A percentile compares a stretch with the other conserved stretches of the same genome.
Evolutionary conservation across 2,888 invertebrate genomes (phyloP).

Genomic region (Melieria crassipennis): DNA sequence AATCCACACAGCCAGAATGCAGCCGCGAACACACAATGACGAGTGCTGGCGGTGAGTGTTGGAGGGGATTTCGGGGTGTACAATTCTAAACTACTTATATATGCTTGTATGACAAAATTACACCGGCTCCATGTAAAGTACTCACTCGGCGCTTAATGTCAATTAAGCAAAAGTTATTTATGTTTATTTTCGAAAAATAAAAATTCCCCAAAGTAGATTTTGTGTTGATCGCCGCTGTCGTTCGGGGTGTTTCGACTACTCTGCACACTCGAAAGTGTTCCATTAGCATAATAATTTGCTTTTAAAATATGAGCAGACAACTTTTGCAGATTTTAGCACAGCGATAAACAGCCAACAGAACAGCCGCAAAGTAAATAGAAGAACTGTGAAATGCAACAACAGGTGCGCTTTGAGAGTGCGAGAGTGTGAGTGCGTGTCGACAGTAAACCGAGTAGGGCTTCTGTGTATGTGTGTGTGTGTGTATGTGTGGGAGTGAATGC

Average conservation of each 20-base stretch:
- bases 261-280: constrained; percentile 15
- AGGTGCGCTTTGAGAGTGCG: constrained; percentile 21
- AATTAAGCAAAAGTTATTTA: too few species aligned
- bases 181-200: too few species aligned
- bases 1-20: constrained; percentile 7
- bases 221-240: too few species aligned
- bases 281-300: constrained; percentile 33
- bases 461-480: not conserved
- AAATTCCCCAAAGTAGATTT: too few species aligned
- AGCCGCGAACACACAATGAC: not conserved
- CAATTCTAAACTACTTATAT: too few species aligned
- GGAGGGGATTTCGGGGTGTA: constrained; percentile 7
- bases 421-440: not conserved
- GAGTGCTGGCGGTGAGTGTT: not conserved
- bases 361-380: not conserved
- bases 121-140: not conserved
- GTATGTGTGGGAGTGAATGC: constrained; percentile 18
- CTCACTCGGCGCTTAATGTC: too few species aligned
- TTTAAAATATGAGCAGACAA: constrained; percentile 7
- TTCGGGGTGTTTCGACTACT: not conserved
- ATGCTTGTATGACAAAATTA: not conserved
- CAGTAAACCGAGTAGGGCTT: not conserved
- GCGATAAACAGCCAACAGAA: constrained; percentile 5
- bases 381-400: constrained; percentile 28
- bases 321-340: constrained; percentile 20